These are phyloP conservation scores for Aphaenogaster ashmeadi DNA, from an alignment of 1,140 invertebrate genomes.

Conservation along the genomic window DNA sequence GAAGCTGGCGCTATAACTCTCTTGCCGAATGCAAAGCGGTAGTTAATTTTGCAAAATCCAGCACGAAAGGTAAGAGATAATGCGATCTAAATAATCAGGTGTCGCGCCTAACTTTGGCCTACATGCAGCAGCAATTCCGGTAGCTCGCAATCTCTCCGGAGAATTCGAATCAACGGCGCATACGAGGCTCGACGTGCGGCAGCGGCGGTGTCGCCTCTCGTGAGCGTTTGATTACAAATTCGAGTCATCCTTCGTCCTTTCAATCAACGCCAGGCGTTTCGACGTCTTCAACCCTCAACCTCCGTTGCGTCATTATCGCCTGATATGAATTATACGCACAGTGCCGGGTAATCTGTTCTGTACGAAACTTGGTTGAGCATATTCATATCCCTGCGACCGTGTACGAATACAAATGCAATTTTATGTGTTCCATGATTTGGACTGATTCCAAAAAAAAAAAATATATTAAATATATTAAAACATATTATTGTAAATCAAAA, in stretches of 20 bases:
- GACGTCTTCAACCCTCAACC: slow-evolving; percentile 56
- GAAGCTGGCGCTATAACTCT: slow-evolving; percentile 42
- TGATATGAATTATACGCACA: slow-evolving; percentile 47
- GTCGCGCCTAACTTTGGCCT: slow-evolving; percentile 61
- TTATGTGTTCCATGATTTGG: background rate
- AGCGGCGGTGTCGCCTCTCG: slow-evolving; percentile 34
- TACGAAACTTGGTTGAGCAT: slow-evolving; percentile 11
- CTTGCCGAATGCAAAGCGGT: slow-evolving; percentile 43
- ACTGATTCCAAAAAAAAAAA: background rate
- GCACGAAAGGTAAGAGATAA: slow-evolving; percentile 56
- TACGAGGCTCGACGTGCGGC: slow-evolving; percentile 37
- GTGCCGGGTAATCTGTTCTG: background rate
- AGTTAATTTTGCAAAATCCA: slow-evolving; percentile 58
- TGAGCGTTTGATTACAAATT: slow-evolving; percentile 73
- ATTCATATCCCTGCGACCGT: slow-evolving; percentile 25
- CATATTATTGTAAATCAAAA: background rate
- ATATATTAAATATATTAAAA: slow-evolving; percentile 1
- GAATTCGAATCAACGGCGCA: slow-evolving; percentile 59
- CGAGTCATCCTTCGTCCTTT: slow-evolving; percentile 76
- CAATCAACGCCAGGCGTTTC: slow-evolving; percentile 65
- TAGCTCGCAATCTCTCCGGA: slow-evolving; percentile 44
- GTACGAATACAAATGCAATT: slow-evolving; percentile 14
- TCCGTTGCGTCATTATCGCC: slow-evolving; percentile 48
- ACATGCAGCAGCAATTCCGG: slow-evolving; percentile 55
- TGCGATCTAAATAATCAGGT: slow-evolving; percentile 63